phyloP scores from a whole-genome alignment of 2,888 invertebrate species.

The Elysia crispata region DNA sequence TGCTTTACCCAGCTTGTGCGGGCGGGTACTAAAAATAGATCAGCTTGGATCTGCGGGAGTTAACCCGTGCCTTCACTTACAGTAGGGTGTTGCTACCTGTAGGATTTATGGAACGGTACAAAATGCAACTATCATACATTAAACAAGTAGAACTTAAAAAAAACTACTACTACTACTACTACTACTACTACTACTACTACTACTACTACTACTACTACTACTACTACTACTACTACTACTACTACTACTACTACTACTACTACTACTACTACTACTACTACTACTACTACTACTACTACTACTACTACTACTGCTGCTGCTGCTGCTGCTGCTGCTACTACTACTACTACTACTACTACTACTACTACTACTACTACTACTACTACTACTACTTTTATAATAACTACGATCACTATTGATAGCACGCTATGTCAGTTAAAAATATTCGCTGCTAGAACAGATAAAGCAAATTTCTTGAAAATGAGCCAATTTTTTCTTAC shows the following conservation, averaged over 20 bases:
- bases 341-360: conserved; percentile 25
- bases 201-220: neutral
- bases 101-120: too few relatives aligned
- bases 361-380: conserved; percentile 4
- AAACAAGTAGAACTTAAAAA: too few relatives aligned
- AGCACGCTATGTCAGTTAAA: conserved; percentile 33
- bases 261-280: conserved; percentile 17
- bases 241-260: conserved; percentile 10
- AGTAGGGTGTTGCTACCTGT: too few relatives aligned
- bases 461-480: too few relatives aligned
- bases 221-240: neutral
- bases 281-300: conserved; percentile 20
- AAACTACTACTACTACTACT: too few relatives aligned
- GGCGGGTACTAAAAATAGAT: too few relatives aligned
- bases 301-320: conserved; percentile 10
- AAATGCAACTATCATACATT: too few relatives aligned
- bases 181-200: conserved; percentile 10
- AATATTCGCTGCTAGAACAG: conserved; percentile 50
- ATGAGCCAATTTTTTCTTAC: too few relatives aligned
- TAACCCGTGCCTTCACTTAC: too few relatives aligned
- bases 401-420: neutral
- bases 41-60: too few relatives aligned
- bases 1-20: too few relatives aligned
- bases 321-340: neutral
- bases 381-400: neutral